A percentile compares a stretch with the other conserved stretches of the same genome.
phyloP scores from a whole-genome alignment of 2,888 invertebrate species.

The Dryobotodes eremita region DNA sequence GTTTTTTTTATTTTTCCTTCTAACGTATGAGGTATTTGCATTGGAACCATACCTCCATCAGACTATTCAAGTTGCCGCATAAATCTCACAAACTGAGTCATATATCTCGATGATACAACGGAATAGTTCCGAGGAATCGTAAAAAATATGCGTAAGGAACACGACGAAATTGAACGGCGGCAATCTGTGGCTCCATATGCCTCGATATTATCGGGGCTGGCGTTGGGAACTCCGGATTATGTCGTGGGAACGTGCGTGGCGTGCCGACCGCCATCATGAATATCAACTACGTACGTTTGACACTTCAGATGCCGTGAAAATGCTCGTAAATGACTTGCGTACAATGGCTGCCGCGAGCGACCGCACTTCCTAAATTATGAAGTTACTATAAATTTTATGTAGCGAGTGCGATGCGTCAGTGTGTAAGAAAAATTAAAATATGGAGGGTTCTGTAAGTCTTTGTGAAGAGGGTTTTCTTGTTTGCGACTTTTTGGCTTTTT shows the following conservation, averaged over 20 bases:
- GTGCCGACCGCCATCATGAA: slow-evolving; percentile 73
- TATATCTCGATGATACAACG: slow-evolving; percentile 59
- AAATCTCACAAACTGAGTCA: slow-evolving; percentile 59
- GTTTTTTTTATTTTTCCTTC: slow-evolving; percentile 17
- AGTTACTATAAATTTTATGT: slow-evolving; percentile 54
- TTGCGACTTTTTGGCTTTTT: neutral
- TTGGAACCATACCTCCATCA: slow-evolving; percentile 33
- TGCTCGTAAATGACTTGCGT: slow-evolving; percentile 64
- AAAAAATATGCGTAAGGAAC: slow-evolving; percentile 62
- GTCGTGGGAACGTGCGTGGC: slow-evolving; percentile 72
- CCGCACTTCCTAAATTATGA: slow-evolving; percentile 56
- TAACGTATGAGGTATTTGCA: slow-evolving; percentile 40
- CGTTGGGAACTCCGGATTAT: slow-evolving; percentile 66
- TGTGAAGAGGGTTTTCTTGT: slow-evolving; percentile 16
- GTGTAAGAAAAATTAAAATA: slow-evolving; percentile 21
- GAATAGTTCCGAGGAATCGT: slow-evolving; percentile 60
- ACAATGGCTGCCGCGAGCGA: slow-evolving; percentile 20
- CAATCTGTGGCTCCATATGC: slow-evolving; percentile 64
- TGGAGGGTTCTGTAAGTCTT: neutral
- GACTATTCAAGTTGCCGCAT: slow-evolving; percentile 53
- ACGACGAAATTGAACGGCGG: slow-evolving; percentile 62
- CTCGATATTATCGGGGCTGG: slow-evolving; percentile 69
- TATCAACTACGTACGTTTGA: slow-evolving; percentile 74
- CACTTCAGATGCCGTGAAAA: slow-evolving; percentile 70
- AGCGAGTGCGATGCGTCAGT: slow-evolving; percentile 6